A percentile compares a stretch with the other conserved stretches of the same genome.
Conservation (phyloP, 2,888 invertebrate species). For the Oxytorus armatus region DNA sequence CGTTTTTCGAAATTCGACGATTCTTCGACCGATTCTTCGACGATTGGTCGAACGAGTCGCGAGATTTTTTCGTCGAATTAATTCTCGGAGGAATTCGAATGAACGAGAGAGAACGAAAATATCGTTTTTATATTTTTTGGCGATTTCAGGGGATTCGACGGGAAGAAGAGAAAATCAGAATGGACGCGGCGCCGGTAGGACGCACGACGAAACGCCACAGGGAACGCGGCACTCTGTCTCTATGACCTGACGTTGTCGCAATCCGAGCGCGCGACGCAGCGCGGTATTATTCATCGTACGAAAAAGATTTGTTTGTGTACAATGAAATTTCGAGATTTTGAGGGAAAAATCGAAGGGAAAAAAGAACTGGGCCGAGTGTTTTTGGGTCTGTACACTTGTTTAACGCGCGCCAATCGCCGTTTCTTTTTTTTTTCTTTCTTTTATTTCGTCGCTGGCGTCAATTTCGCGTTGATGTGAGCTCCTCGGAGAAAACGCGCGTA, state of each 20-base stretch:
- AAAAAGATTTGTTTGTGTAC: slow-evolving; percentile 18
- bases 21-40: background rate
- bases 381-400: background rate
- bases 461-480: background rate
- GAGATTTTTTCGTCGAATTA: background rate
- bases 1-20: background rate
- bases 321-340: background rate
- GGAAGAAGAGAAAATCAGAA: slow-evolving; percentile 41
- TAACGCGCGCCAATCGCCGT: background rate
- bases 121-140: background rate
- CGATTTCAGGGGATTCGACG: no score
- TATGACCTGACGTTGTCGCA: slow-evolving; percentile 55
- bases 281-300: slow-evolving; percentile 66
- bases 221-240: slow-evolving; percentile 63
- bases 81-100: background rate
- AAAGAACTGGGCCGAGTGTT: no score
- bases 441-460: background rate
- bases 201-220: slow-evolving; percentile 44
- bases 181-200: slow-evolving; percentile 40
- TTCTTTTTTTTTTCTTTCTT: no score
- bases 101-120: background rate
- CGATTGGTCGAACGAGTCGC: background rate
- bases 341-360: background rate
- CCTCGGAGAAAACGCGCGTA: background rate
- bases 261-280: slow-evolving; percentile 61